These are phyloP conservation scores for Nasonia oneida DNA, from an alignment of 2,888 invertebrate genomes.

Conservation along the genomic window DNA sequence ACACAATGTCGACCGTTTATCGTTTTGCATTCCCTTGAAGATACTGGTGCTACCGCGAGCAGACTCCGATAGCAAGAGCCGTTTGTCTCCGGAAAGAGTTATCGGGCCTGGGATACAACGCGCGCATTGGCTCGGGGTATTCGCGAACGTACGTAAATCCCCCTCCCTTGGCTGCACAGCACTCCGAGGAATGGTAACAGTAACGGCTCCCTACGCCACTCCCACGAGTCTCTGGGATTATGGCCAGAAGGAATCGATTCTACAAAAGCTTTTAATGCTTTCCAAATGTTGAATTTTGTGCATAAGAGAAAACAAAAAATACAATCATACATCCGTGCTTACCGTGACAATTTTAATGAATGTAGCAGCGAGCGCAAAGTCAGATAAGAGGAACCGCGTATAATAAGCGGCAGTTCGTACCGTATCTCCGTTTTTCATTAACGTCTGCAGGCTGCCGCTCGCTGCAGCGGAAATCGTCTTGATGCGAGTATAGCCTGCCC, in stretches of 20 bases:
- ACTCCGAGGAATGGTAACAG: neutral
- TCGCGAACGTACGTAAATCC: conserved; percentile 69
- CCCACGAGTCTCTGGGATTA: conserved; percentile 47
- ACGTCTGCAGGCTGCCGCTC: neutral
- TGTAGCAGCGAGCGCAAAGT: no score
- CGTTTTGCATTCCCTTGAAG: neutral
- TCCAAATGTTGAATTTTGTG: neutral
- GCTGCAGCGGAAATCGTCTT: conserved; percentile 19
- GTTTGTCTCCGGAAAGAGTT: conserved; percentile 68
- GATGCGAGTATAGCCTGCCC: conserved; percentile 23
- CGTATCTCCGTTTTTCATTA: conserved; percentile 46
- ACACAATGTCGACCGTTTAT: neutral
- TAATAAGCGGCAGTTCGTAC: neutral
- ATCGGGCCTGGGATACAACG: conserved; percentile 65
- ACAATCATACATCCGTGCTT: no score
- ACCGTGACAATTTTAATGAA: no score
- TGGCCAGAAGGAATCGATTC: conserved; percentile 37
- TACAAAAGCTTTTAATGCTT: neutral
- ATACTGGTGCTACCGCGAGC: neutral
- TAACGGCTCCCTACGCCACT: neutral
- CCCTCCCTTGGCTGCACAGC: conserved; percentile 49
- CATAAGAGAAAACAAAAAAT: no score
- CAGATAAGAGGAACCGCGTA: neutral
- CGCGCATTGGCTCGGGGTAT: conserved; percentile 47
- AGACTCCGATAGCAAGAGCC: conserved; percentile 46